These are phyloP conservation scores for Mastigias papua DNA, from an alignment of 30 jellyfish, hydroid and myxozoan genomes.

Conservation along the genomic window DNA sequence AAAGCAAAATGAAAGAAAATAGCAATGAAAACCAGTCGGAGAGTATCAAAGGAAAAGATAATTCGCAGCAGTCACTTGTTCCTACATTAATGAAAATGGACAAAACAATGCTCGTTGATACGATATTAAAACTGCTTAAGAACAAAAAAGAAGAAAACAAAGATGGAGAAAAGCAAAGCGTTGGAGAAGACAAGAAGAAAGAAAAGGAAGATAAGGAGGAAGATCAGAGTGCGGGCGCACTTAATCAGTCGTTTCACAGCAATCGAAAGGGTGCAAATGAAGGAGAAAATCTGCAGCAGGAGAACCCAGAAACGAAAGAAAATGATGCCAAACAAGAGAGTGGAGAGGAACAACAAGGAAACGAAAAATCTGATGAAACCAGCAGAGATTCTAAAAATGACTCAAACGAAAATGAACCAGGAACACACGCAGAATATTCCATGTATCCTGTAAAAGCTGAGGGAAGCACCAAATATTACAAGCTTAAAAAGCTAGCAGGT, in stretches of 20 bases:
- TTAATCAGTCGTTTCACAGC: conserved; percentile 51
- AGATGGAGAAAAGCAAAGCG: conserved; percentile 5
- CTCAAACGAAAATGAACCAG: conserved; percentile 7
- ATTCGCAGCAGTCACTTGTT: conserved; percentile 45
- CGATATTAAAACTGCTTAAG: conserved; percentile 78
- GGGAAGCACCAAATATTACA: conserved; percentile 41
- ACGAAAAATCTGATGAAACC: neutral
- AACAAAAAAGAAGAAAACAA: conserved; percentile 38
- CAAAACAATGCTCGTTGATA: conserved; percentile 75
- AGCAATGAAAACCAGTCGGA: conserved; percentile 23
- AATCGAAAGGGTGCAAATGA: conserved; percentile 22
- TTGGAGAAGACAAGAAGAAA: conserved; percentile 16
- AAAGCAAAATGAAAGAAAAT: conserved; percentile 21
- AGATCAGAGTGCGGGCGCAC: conserved; percentile 41
- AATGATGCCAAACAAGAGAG: conserved; percentile 18
- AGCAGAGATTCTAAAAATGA: neutral
- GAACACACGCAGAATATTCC: conserved; percentile 48
- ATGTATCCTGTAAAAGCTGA: conserved; percentile 50
- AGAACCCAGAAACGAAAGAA: conserved; percentile 33
- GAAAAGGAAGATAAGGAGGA: conserved; percentile 64
- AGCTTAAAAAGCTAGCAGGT: conserved; percentile 41
- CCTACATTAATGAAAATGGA: conserved; percentile 82
- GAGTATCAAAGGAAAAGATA: conserved; percentile 9
- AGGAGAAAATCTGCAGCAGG: conserved; percentile 37
- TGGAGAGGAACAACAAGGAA: neutral